A percentile compares a stretch with the other conserved stretches of the same genome.
phyloP scores from a whole-genome alignment of 2,797 vertebrate genomes.

The Crenuchus spilurus region DNA sequence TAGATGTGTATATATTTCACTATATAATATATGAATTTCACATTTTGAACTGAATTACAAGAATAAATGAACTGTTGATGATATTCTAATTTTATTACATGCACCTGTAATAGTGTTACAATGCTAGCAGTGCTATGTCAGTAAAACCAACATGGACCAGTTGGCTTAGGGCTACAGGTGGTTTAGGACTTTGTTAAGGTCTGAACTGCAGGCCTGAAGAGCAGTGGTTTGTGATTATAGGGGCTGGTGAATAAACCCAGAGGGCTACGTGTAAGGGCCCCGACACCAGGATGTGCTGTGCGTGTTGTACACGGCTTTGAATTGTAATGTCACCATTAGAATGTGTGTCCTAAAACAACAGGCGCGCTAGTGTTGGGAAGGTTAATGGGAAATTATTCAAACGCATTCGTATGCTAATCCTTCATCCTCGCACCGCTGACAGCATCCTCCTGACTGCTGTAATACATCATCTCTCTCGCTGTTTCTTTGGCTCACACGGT shows the following conservation, averaged over 20 bases:
- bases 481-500: slow-evolving; percentile 23
- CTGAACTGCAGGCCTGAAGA: not conserved
- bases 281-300: slow-evolving; percentile 24
- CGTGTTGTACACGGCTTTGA: slow-evolving; percentile 57
- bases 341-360: slow-evolving; percentile 66
- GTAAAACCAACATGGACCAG: too few relatives aligned
- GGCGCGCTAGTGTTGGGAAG: slow-evolving; percentile 58
- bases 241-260: not conserved
- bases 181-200: too few relatives aligned
- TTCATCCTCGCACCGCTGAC: slow-evolving; percentile 59
- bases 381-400: slow-evolving; percentile 78
- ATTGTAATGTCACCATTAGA: slow-evolving; percentile 71
- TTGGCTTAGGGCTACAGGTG: too few relatives aligned
- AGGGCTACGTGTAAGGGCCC: slow-evolving; percentile 1
- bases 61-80: too few relatives aligned
- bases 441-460: slow-evolving; percentile 47
- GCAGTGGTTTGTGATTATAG: not conserved
- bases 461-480: slow-evolving; percentile 40
- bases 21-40: too few relatives aligned
- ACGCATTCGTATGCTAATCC: slow-evolving; percentile 75
- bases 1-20: too few relatives aligned
- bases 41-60: too few relatives aligned
- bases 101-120: too few relatives aligned
- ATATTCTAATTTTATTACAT: too few relatives aligned
- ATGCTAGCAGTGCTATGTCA: too few relatives aligned